These are phyloP conservation scores for cattle (Bos taurus) DNA, from an alignment of 2,113 vertebrate genomes.

Conservation along the genomic window ARS-UCD2.0 NC_037334.1:55291001-55291500, in stretches of 20 bases:
- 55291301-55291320: constrained; percentile 31
- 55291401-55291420: constrained; percentile 29
- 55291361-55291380: background rate
- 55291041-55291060: background rate
- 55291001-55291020: background rate
- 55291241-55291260: constrained; percentile 54
- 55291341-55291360: background rate
- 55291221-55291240: constrained; percentile 17
- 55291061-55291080: background rate
- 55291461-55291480: constrained; percentile 51
- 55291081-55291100: background rate
- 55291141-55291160: background rate
- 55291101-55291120: background rate
- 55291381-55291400: constrained; percentile 43
- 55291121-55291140: background rate
- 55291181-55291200: background rate
- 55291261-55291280: constrained; percentile 12
- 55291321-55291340: constrained; percentile 34
- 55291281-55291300: constrained; percentile 30
- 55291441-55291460: background rate
- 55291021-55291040: background rate
- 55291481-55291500: constrained; percentile 48
- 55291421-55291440: constrained; percentile 26
- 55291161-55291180: background rate
- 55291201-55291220: constrained; percentile 41